Base-by-base conservation (phyloP, 2,888 invertebrate genomes). In the Drosophila acutilabella region DNA sequence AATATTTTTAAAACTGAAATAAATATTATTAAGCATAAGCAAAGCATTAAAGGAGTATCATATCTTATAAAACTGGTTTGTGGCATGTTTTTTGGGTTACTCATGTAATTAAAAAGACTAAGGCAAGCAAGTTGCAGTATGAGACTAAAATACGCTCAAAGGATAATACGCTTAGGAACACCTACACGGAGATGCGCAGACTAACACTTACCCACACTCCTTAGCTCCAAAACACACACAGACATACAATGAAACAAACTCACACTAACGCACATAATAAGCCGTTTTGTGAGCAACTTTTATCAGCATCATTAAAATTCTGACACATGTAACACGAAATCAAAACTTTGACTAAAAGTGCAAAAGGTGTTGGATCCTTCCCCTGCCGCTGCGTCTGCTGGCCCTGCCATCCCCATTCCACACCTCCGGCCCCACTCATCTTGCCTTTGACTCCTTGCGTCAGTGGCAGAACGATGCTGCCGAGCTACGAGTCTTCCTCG, bases 291-390 rank as follows among this genome's bases (percentile, higher is more conserved):
- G 81, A 72, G 74, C 73, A 89, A 84, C 85, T 86, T 87, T 86
- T 86, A 86, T 86, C 89, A 86, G 85, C 85, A 86, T 86, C 85
- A 86, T 89, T 86, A 86, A 86, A 86, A 86, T 88, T 86, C 89
- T 89, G 85, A 86, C 85, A 86, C 85, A 86, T 86, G 85, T 86
- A 86, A 86, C 85, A 86, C 85, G 89, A 86, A 89, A 86, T 86
- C 85, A 89, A 86, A 86, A 86, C 85, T 86, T 86, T 89, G 85
- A 88, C 81, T 89, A 84, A 86, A 86, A 89, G 85, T 88, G 85
- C 80, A 89, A 77, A 85, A 86, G 85, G 89, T 88, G 88, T 80
- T 71, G 74, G 61, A 73, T 70, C 53, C 47, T 30, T 30, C 47
- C 53, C 48, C 20, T 50, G 16, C 47, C 40, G 38, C 18, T 53